phyloP scores from a whole-genome alignment of 2,797 vertebrate genomes.

The Rhyacichthys aspro region DNA sequence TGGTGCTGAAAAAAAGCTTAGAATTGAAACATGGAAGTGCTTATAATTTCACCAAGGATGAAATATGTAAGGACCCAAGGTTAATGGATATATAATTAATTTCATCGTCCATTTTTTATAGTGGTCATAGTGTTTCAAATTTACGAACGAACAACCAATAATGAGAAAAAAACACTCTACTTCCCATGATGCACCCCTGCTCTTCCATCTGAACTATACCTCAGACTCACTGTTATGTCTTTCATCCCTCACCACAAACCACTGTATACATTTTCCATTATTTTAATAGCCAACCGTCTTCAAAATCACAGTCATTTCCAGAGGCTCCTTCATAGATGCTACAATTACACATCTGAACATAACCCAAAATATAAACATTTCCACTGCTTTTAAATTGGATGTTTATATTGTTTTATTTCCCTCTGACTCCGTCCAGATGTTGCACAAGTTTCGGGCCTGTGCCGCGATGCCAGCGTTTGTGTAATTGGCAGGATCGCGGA shows the following conservation, averaged over 20 bases:
- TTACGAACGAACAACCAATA: no score
- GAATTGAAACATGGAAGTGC: no score
- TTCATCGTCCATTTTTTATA: no score
- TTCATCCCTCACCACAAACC: slow-evolving; percentile 5
- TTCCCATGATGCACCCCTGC: neutral
- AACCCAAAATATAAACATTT: neutral
- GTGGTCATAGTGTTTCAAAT: no score
- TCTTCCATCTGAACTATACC: neutral
- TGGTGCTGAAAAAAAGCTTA: no score
- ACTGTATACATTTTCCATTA: slow-evolving; percentile 14
- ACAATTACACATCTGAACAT: neutral
- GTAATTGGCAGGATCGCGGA: neutral
- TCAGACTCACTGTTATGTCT: slow-evolving; percentile 12
- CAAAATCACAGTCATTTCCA: slow-evolving; percentile 5
- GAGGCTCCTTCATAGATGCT: neutral
- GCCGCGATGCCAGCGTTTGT: no score
- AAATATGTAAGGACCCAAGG: no score
- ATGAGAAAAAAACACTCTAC: no score
- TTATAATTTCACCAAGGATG: no score
- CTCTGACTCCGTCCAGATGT: neutral
- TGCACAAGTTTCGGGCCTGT: neutral
- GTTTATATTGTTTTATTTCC: neutral
- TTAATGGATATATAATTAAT: no score
- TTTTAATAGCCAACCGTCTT: slow-evolving; percentile 1
- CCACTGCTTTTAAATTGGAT: neutral